These are phyloP conservation scores for Streptopelia turtur DNA, from an alignment of 2,797 vertebrate species.

Conservation along the genomic window DNA sequence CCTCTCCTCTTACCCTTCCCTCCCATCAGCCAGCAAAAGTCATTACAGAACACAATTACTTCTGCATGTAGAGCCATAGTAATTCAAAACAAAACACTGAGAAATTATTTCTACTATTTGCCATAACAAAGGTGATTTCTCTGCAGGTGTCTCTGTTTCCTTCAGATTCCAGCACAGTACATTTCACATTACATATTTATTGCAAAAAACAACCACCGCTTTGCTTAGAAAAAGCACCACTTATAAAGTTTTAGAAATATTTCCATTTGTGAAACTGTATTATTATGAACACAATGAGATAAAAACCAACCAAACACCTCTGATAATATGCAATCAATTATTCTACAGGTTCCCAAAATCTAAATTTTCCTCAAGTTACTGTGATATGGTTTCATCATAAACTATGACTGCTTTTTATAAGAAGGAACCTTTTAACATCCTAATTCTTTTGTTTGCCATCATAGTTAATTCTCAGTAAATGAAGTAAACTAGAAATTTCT, in stretches of 20 bases:
- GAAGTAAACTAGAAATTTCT: not conserved
- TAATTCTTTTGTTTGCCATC: not conserved
- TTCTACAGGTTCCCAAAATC: not conserved
- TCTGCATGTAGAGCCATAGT: constrained; percentile 18
- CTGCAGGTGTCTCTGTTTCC: not conserved
- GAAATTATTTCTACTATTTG: constrained; percentile 21
- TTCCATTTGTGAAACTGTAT: not conserved
- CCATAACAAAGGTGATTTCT: constrained; percentile 6
- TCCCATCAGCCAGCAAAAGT: not conserved
- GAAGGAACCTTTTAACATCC: not conserved
- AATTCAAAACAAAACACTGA: not conserved
- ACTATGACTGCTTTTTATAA: not conserved
- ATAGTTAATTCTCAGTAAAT: not conserved
- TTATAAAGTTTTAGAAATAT: constrained; percentile 9
- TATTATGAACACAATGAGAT: not conserved
- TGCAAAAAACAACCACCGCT: not conserved
- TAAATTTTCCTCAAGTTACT: not conserved
- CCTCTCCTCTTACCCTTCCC: not conserved
- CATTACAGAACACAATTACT: constrained; percentile 16
- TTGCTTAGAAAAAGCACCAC: not conserved
- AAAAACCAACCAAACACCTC: not conserved
- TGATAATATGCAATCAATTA: not conserved
- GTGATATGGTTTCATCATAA: not conserved
- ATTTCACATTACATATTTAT: constrained; percentile 40
- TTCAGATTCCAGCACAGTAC: constrained; percentile 31